Evolutionary conservation across 2,113 vertebrate species (phyloP).

Genomic region (Antechinus flavipes): DNA sequence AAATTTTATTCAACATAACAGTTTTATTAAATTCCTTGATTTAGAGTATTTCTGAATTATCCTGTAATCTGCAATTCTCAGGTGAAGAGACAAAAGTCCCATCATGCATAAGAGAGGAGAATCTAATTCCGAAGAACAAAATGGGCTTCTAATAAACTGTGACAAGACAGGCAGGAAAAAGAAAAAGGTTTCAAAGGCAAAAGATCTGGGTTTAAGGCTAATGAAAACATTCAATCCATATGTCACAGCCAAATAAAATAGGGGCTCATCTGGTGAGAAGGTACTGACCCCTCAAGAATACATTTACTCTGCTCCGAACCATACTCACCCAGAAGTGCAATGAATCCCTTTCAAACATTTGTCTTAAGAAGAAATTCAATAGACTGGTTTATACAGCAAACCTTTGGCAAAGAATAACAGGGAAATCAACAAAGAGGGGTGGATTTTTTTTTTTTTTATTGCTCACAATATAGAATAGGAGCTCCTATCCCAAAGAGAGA

Average conservation of each 20-base stretch:
- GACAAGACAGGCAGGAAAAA: constrained; percentile 45
- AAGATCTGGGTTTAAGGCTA: constrained; percentile 62
- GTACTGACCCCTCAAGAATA: constrained; percentile 42
- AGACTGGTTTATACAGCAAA: constrained; percentile 43
- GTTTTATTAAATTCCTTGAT: constrained; percentile 77
- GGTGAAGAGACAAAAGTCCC: constrained; percentile 67
- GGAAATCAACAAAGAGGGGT: not conserved
- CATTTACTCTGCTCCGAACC: constrained; percentile 27
- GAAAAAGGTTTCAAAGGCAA: constrained; percentile 61
- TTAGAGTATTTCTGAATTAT: constrained; percentile 71
- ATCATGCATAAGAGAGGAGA: constrained; percentile 60
- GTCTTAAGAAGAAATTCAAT: constrained; percentile 58
- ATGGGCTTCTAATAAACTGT: constrained; percentile 71
- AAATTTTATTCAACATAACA: constrained; percentile 65
- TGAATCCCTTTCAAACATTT: constrained; percentile 34
- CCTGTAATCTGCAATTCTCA: constrained; percentile 65
- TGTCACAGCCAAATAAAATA: constrained; percentile 62
- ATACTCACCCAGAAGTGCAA: constrained; percentile 36
- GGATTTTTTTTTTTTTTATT: not conserved
- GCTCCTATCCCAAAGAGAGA: not conserved
- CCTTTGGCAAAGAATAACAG: not conserved
- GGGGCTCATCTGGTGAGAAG: constrained; percentile 24
- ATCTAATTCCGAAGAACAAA: constrained; percentile 75
- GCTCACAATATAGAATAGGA: not conserved
- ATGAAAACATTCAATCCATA: constrained; percentile 70